Conservation (phyloP, 2,113 vertebrate genomes). For the Machaerirhynchus nigripectus region DNA sequence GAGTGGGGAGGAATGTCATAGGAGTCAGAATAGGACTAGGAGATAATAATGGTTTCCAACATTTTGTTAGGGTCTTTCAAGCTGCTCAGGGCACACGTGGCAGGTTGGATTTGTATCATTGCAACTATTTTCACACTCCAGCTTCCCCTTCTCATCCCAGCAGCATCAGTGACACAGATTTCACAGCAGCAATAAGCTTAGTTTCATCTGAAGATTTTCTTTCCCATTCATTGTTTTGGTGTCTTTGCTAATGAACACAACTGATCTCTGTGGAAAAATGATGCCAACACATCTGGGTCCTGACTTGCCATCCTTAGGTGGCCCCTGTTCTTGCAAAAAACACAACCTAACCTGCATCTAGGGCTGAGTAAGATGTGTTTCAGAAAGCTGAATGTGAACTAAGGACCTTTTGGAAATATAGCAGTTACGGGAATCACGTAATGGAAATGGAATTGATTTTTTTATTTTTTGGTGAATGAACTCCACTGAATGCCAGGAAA, state of each 20-base stretch:
- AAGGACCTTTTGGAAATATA: background rate
- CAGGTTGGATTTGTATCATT: background rate
- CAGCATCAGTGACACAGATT: conserved; percentile 31
- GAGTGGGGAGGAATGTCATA: background rate
- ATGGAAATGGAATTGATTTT: background rate
- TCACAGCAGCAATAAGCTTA: conserved; percentile 6
- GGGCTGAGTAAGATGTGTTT: background rate
- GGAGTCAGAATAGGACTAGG: background rate
- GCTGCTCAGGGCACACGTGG: background rate
- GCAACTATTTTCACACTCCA: conserved; percentile 13
- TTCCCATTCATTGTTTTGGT: conserved; percentile 43
- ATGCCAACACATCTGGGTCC: background rate
- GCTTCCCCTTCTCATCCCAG: conserved; percentile 7
- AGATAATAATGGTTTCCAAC: background rate
- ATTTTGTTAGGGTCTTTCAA: conserved; percentile 7
- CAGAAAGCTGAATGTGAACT: background rate
- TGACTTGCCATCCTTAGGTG: background rate
- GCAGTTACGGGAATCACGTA: background rate
- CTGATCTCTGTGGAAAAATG: conserved; percentile 13
- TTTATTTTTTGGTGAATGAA: background rate
- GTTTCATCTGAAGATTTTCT: conserved; percentile 2
- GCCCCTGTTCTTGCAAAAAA: background rate
- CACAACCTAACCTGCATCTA: background rate
- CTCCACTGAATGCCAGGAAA: background rate
- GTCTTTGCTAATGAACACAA: conserved; percentile 40